These are phyloP conservation scores for Salmo trutta DNA, from an alignment of 2,797 vertebrate genomes.

Conservation along the genomic window DNA sequence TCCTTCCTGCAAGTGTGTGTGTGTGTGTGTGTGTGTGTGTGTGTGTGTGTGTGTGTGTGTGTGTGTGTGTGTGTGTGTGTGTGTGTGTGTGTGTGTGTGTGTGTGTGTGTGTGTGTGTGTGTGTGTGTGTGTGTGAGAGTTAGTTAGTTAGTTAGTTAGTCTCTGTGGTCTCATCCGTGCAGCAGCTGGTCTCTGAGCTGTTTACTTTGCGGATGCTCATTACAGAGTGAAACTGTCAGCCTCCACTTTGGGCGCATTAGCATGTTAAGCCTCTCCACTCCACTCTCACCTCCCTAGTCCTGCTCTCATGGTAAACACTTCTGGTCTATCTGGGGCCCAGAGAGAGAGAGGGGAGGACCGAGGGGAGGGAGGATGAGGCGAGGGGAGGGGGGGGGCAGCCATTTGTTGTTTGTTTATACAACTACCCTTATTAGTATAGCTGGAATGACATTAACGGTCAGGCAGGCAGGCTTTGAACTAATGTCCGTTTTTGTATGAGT, in stretches of 20 bases:
- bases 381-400: conserved; percentile 18
- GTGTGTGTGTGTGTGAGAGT: conserved; percentile 1
- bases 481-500: background rate
- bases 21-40: too few species aligned
- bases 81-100: conserved; percentile 4
- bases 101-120: conserved; percentile 5
- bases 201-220: conserved; percentile 49
- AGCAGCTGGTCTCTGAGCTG: conserved; percentile 43
- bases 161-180: conserved; percentile 6
- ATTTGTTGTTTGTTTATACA: conserved; percentile 14
- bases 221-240: conserved; percentile 60
- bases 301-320: conserved; percentile 33
- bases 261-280: conserved; percentile 32
- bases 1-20: conserved; percentile 1
- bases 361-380: conserved; percentile 4
- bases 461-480: background rate
- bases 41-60: too few species aligned
- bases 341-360: background rate
- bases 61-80: conserved; percentile 1
- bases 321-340: too few species aligned
- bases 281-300: conserved; percentile 23
- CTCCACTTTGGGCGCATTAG: conserved; percentile 64
- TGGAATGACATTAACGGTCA: conserved; percentile 6
- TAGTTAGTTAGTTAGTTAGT: background rate
- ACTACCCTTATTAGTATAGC: conserved; percentile 35